Evolutionary conservation across 2,888 invertebrate genomes (phyloP), one percentile per base, ranked within the genome.

Genomic region (Sphaerophoria taeniata): DNA sequence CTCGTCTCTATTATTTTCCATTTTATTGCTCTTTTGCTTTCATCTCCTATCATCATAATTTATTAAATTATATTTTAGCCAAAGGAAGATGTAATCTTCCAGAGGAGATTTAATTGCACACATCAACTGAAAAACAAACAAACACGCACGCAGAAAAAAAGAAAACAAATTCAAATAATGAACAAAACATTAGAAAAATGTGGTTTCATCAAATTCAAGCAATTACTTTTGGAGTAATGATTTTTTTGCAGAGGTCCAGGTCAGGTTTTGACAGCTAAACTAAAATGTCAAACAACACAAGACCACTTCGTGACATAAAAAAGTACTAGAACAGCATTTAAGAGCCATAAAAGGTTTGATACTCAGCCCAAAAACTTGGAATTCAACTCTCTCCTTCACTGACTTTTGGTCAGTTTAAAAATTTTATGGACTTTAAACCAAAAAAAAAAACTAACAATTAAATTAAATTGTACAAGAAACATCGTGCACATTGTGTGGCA

Each of bases 31-130:
- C 14, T 58, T 58, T 11, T 11, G 14, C 14, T 55, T 16, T 45
- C 67, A 24, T 53, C 24, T 83, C 74, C 61, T 70, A 71, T 78
- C 82, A 83, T 78, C 74, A 75, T 70, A 81, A 81, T 85, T 85
- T 81, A 77, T 70, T 70, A 81, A 81, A 85, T 85, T 76, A 77
- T 83, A 61, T 80, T 72, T 60, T 53, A 67, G 78, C 77, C 69
- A 79, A 84, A 79, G 74, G 83, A 84, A 79, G 83, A 84, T 61
- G 60, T 79, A 79, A 80, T 80, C 79, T 72, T 84, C 79, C 14
- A 63, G 33, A 14, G 9, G 56, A 43, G 34, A 43, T n/a, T 74
- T 61, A 60, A 79, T 72, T 56, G 56, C 34, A 39, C 33, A n/a
- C 73, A 60, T 16, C 16, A 16, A 34, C 70, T 24, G 24, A 16